Conservation (phyloP, 2,113 vertebrate species). For the Psilopsiagon aurifrons region DNA sequence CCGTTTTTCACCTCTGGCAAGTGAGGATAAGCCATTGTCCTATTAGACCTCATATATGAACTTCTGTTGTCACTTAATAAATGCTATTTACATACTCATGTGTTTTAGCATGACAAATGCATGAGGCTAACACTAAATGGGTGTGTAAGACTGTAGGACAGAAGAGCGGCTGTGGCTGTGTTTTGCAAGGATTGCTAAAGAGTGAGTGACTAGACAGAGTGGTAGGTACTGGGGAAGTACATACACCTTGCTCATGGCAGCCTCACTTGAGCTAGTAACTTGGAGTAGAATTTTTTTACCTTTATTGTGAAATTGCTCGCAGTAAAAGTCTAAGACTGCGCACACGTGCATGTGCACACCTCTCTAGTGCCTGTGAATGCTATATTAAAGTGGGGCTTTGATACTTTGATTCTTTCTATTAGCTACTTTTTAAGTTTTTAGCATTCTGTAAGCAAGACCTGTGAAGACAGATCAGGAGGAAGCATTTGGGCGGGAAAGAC, state of each 20-base stretch:
- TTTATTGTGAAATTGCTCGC: neutral
- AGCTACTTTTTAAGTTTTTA: neutral
- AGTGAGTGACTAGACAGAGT: too few species aligned
- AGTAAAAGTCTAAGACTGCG: neutral
- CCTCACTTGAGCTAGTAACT: neutral
- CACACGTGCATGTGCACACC: neutral
- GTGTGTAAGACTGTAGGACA: too few species aligned
- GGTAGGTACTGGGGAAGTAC: too few species aligned
- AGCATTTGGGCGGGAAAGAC: neutral
- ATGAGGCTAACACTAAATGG: accelerated
- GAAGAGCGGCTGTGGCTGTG: accelerated
- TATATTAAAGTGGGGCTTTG: neutral
- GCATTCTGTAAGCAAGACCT: neutral
- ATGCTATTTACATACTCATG: neutral
- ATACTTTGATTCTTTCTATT: neutral
- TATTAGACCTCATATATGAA: neutral
- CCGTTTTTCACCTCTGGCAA: neutral
- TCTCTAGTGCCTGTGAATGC: neutral
- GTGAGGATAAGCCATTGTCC: neutral
- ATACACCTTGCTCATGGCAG: neutral
- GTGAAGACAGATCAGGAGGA: neutral
- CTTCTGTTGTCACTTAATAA: neutral
- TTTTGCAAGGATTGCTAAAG: neutral
- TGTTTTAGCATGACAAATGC: neutral
- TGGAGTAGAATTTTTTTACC: neutral